Percentiles rank a stretch among this genome's conserved stretches.
Evolutionary conservation across 2,797 vertebrate genomes (phyloP).

Genomic region (Gymnocypris eckloni): DNA sequence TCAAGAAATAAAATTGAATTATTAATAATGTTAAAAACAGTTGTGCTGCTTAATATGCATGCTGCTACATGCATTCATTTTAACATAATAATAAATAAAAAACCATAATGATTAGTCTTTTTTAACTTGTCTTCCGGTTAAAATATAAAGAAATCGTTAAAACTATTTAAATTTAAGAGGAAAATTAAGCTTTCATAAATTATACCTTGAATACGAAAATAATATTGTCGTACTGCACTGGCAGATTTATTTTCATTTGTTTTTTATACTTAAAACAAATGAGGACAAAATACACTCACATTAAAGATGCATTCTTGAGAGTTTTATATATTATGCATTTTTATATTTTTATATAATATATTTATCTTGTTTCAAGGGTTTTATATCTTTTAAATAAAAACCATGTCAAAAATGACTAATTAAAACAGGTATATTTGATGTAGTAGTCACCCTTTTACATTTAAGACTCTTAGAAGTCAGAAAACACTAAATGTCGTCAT

Average conservation of each 20-base stretch:
- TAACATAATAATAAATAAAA: neutral
- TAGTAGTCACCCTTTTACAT: neutral
- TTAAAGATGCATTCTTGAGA: neutral
- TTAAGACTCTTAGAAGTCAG: neutral
- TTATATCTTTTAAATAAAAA: neutral
- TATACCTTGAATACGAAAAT: too few relatives aligned
- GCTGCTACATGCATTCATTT: too few relatives aligned
- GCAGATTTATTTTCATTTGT: neutral
- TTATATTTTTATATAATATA: neutral
- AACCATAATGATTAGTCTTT: neutral
- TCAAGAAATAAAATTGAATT: neutral
- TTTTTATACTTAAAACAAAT: neutral
- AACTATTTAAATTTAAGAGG: neutral
- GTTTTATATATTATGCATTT: neutral
- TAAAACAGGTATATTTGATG: neutral
- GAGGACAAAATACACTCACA: neutral
- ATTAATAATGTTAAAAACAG: neutral
- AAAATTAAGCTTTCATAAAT: too few relatives aligned
- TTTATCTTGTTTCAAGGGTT: neutral
- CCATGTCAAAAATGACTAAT: neutral
- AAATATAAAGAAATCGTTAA: neutral
- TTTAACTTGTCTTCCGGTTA: neutral
- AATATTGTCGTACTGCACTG: neutral
- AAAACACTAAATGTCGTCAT: conserved; percentile 25
- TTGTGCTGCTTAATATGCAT: neutral